Percentiles rank a stretch among this genome's conserved stretches.
These are phyloP conservation scores for Strix aluco DNA, from an alignment of 2,113 vertebrate genomes.

Conservation along the genomic window DNA sequence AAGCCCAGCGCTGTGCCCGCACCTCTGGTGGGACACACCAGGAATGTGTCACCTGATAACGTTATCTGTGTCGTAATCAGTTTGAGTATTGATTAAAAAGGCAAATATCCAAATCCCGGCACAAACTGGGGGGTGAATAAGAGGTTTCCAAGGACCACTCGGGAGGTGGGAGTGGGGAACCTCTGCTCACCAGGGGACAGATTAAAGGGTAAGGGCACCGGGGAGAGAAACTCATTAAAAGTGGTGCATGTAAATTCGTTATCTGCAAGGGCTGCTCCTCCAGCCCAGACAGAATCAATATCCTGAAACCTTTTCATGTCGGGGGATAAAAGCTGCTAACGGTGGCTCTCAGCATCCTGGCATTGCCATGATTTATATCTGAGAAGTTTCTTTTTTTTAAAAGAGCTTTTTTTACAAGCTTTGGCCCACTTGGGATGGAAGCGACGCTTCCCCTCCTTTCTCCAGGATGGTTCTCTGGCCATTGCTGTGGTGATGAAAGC, in stretches of 20 bases:
- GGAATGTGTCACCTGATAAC: background rate
- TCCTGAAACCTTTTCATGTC: background rate
- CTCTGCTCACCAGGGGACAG: background rate
- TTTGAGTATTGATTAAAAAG: background rate
- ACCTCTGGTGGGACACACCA: too few relatives aligned
- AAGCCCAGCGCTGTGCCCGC: accelerated
- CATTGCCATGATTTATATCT: background rate
- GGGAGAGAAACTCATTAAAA: background rate
- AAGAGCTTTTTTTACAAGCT: background rate
- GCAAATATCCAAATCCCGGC: background rate
- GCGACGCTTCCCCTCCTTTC: background rate
- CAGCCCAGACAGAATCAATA: background rate
- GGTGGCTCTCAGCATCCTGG: background rate
- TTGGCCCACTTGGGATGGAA: background rate
- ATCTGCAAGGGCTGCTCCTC: background rate
- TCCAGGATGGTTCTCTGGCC: too few relatives aligned
- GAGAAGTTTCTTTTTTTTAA: background rate
- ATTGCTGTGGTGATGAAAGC: background rate
- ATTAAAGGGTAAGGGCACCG: background rate
- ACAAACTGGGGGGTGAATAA: background rate
- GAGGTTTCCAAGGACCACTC: background rate
- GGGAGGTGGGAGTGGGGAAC: background rate
- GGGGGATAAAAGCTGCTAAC: background rate
- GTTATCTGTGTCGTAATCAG: accelerated
- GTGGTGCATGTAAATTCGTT: background rate